Evolutionary conservation across 2,888 invertebrate species (phyloP).

Genomic region (Clistopyga incitator): DNA sequence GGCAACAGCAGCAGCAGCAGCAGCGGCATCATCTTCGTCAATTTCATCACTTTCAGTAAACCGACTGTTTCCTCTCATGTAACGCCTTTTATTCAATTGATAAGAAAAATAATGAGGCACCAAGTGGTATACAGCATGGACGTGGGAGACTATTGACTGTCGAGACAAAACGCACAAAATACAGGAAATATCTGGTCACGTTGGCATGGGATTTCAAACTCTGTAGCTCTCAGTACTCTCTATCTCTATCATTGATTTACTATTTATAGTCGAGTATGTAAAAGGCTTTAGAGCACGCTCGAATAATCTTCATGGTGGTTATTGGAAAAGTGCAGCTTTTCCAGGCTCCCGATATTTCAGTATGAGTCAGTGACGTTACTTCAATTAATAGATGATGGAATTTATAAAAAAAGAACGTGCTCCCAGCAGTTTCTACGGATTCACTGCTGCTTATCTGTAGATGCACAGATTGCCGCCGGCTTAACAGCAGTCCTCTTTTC

Average conservation of each 20-base stretch:
- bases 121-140: neutral
- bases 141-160: conserved; percentile 14
- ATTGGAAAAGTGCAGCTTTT: conserved; percentile 79
- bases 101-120: conserved; percentile 29
- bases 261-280: conserved; percentile 80
- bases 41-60: conserved; percentile 50
- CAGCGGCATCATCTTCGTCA: conserved; percentile 20
- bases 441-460: neutral
- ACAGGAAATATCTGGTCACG: conserved; percentile 5
- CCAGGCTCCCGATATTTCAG: conserved; percentile 59
- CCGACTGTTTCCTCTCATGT: conserved; percentile 31
- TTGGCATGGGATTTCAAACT: conserved; percentile 45
- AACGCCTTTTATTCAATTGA: conserved; percentile 40
- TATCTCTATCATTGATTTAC: conserved; percentile 70
- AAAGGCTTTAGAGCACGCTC: conserved; percentile 79
- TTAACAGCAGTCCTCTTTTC: neutral
- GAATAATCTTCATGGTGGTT: conserved; percentile 79
- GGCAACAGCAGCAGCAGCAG: neutral
- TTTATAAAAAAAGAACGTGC: conserved; percentile 19
- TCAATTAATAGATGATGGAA: conserved; percentile 50
- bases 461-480: neutral
- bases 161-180: conserved; percentile 15
- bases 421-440: neutral
- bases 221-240: conserved; percentile 46
- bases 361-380: conserved; percentile 47